Evolutionary conservation across 2,888 invertebrate species (phyloP).

Genomic region (Atrina japonica): DNA sequence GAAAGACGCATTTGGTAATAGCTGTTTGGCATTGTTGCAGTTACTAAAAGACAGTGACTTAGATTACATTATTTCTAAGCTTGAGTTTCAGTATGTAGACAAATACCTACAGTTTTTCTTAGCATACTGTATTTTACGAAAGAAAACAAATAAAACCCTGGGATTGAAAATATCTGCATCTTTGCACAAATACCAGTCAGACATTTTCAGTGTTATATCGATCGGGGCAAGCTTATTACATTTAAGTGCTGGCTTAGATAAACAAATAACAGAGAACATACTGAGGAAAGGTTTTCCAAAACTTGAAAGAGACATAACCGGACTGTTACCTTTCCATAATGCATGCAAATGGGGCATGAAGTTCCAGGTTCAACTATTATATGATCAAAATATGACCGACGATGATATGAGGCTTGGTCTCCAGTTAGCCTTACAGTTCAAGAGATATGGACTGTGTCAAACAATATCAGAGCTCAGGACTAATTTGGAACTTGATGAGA

Average conservation of each 20-base stretch:
- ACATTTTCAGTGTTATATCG: not conserved
- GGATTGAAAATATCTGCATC: slow-evolving; percentile 1
- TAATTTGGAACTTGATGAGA: slow-evolving; percentile 37
- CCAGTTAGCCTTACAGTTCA: slow-evolving; percentile 38
- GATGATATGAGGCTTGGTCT: slow-evolving; percentile 49
- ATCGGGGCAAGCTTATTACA: slow-evolving; percentile 29
- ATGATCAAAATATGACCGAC: slow-evolving; percentile 23
- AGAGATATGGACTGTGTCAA: slow-evolving; percentile 24
- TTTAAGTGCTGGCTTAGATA: slow-evolving; percentile 46
- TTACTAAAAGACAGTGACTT: slow-evolving; percentile 30
- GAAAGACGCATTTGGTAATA: slow-evolving; percentile 47
- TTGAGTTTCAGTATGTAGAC: slow-evolving; percentile 45
- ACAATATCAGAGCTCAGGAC: slow-evolving; percentile 30
- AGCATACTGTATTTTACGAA: not conserved
- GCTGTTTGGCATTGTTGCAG: slow-evolving; percentile 46
- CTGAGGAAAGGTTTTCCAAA: slow-evolving; percentile 24
- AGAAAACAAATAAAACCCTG: not conserved
- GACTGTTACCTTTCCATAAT: slow-evolving; percentile 55
- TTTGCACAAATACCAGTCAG: not conserved
- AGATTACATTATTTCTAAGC: slow-evolving; percentile 39
- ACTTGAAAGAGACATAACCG: slow-evolving; percentile 35
- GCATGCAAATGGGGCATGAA: slow-evolving; percentile 52
- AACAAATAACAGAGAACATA: slow-evolving; percentile 37
- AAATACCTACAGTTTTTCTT: slow-evolving; percentile 25
- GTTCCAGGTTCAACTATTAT: slow-evolving; percentile 19